Base-by-base conservation (phyloP, 1,140 invertebrate species). In the Cotesia chilonis region DNA sequence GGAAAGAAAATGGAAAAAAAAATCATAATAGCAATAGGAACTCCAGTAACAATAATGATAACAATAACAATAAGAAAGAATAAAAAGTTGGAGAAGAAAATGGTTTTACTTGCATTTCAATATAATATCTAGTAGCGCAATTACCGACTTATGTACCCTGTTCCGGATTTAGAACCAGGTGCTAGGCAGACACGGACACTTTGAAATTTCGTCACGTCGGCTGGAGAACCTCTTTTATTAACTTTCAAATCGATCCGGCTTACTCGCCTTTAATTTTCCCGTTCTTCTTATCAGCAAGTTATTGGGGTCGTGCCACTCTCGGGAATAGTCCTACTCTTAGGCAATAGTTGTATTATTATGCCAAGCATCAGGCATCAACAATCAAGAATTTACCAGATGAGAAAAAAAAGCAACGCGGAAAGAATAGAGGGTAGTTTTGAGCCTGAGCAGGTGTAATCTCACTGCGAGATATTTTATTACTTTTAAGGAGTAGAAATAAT, bases 211-310 rank as follows among this genome's bases (percentile, higher is more conserved):
- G 71, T 41, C 54, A 64, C 17, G 66, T 68, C n/a, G n/a, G 36
- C 10, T 6, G n/a, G 28, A 38, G 38, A 36, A 47, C 35, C 63
- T 20, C 41, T 65, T 65, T 65, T 65, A 65, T 65, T 51, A 65
- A 65, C 63, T 65, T 65, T 65, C 41, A 65, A 65, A 65, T 65
- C 41, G 37, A 65, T 65, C 63, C 41, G 63, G 63, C 38, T 59
- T 59, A 51, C 63, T 28, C 38, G 14, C 14, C 63, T 51, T 65
- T 51, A 51, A 65, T 51, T 65, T 65, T 51, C 63, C 63, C 41
- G 63, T 65, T 65, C 63, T 65, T 65, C 63, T 65, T 65, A 65
- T 65, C 63, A 65, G 63, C 63, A 51, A 65, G 63, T 65, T 65
- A 65, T 65, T 65, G 63, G 36, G 63, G 41, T 65, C 63, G 63